These are phyloP conservation scores for Lepisosteus oculatus DNA, from an alignment of 2,113 vertebrate species.

Conservation along the genomic window DNA sequence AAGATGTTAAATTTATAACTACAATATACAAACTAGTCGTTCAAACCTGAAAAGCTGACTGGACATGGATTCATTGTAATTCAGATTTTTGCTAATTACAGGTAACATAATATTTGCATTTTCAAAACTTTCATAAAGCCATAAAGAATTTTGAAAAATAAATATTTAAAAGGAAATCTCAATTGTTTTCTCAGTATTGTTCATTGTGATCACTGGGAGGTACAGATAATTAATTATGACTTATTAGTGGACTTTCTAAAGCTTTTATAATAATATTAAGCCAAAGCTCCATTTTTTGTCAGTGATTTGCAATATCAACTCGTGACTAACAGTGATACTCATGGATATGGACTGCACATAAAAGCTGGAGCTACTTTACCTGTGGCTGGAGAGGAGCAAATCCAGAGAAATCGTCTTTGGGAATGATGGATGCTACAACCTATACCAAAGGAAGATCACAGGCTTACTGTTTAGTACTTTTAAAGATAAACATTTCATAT, in stretches of 20 bases:
- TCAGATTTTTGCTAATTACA: too few species aligned
- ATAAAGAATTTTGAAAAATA: too few species aligned
- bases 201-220: too few species aligned
- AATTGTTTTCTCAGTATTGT: too few species aligned
- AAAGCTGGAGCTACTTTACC: conserved; percentile 52
- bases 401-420: conserved; percentile 86
- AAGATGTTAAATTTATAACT: background rate
- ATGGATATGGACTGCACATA: background rate
- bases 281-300: background rate
- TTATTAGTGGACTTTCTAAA: background rate
- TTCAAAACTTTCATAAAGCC: too few species aligned
- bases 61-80: too few species aligned
- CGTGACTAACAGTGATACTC: background rate
- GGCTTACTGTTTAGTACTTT: background rate
- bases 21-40: background rate
- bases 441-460: conserved; percentile 37
- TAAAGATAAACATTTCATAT: too few species aligned
- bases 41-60: background rate
- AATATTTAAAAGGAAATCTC: background rate
- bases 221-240: conserved; percentile 2
- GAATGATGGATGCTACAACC: conserved; percentile 89
- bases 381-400: conserved; percentile 92
- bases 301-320: background rate
- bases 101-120: too few species aligned
- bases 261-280: background rate